These are phyloP conservation scores for Agonum fuliginosum DNA, from an alignment of 2,888 invertebrate species.

Conservation along the genomic window DNA sequence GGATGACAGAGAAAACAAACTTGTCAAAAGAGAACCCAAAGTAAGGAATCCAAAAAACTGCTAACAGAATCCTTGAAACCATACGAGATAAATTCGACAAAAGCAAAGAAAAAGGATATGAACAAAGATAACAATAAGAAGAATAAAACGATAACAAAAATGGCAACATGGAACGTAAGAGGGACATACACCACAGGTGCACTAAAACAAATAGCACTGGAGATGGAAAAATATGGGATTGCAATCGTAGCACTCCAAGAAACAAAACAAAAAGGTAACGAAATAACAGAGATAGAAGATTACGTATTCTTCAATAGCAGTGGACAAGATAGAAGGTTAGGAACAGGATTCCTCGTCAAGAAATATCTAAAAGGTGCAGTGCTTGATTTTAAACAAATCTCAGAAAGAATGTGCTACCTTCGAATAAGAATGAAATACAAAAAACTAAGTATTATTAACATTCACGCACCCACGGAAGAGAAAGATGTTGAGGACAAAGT, in stretches of 20 bases:
- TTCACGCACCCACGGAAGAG: constrained; percentile 63
- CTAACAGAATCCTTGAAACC: background rate
- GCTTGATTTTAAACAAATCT: constrained; percentile 58
- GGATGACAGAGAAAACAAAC: constrained; percentile 29
- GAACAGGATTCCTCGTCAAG: constrained; percentile 31
- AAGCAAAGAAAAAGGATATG: constrained; percentile 3
- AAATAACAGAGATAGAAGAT: background rate
- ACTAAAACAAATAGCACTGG: background rate
- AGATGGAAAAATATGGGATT: background rate
- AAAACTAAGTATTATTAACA: constrained; percentile 61
- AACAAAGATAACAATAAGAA: background rate
- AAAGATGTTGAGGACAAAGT: constrained; percentile 62
- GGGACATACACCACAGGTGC: background rate
- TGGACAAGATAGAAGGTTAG: background rate
- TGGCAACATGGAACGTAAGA: constrained; percentile 21
- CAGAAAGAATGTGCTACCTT: constrained; percentile 61
- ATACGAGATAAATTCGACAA: background rate
- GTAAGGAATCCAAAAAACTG: background rate
- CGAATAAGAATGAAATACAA: constrained; percentile 61
- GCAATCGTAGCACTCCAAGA: constrained; percentile 18
- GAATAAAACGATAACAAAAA: background rate
- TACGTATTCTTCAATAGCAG: constrained; percentile 2
- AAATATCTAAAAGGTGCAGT: constrained; percentile 34
- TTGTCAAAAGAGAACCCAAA: background rate
- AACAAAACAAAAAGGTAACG: constrained; percentile 10